Evolutionary conservation across 2,888 invertebrate genomes (phyloP).

Genomic region (Epirrhoe alternata): DNA sequence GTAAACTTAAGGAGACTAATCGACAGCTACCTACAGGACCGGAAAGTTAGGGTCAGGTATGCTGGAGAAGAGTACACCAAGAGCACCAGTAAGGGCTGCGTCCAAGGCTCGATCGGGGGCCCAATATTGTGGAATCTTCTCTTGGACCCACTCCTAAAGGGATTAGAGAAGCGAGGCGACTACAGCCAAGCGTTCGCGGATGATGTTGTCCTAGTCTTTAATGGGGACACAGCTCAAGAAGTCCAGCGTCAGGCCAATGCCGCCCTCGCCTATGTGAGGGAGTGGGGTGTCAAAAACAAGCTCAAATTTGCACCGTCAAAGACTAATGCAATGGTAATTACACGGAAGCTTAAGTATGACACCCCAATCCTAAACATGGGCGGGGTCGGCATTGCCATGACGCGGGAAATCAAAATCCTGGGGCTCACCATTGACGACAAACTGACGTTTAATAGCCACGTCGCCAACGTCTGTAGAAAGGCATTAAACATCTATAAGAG

Average conservation of each 20-base stretch:
- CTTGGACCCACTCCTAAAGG: constrained; percentile 2
- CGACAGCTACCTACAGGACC: constrained; percentile 6
- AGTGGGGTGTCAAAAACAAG: constrained; percentile 17
- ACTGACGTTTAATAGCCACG: constrained; percentile 16
- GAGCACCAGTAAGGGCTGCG: constrained; percentile 1
- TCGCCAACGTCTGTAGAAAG: not conserved
- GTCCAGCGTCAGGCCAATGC: constrained; percentile 6
- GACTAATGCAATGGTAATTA: constrained; percentile 6
- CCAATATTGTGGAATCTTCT: constrained; percentile 2
- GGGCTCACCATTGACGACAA: constrained; percentile 18
- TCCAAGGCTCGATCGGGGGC: constrained; percentile 3
- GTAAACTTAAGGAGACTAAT: not conserved
- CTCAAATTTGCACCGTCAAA: constrained; percentile 11
- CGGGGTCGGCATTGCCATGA: constrained; percentile 16
- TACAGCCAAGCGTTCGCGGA: too few relatives aligned
- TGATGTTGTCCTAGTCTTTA: constrained; percentile 7
- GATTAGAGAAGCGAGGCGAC: not conserved
- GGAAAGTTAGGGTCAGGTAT: not conserved
- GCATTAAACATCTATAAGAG: constrained; percentile 3
- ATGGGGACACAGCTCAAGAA: constrained; percentile 7
- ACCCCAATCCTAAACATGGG: constrained; percentile 7
- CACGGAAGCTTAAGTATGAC: constrained; percentile 2
- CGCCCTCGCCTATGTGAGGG: constrained; percentile 11
- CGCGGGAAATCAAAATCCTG: constrained; percentile 8
- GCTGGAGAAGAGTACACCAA: constrained; percentile 6